phyloP scores from a whole-genome alignment of 2,888 invertebrate species.

The Orthosia cruda region DNA sequence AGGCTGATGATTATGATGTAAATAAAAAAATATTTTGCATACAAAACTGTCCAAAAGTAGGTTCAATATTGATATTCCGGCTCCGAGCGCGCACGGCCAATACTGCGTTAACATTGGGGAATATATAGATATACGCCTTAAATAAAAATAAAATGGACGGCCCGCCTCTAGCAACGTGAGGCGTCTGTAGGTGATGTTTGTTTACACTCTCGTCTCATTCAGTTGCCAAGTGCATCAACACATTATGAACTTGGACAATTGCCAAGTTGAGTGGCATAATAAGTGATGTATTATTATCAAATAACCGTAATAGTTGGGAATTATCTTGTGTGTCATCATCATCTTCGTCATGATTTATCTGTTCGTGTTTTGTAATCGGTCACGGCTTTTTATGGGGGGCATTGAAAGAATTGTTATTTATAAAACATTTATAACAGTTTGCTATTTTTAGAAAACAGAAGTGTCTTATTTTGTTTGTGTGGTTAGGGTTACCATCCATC shows the following conservation, averaged over 20 bases:
- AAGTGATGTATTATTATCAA: conserved; percentile 23
- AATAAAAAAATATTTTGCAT: too few species aligned
- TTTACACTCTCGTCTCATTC: conserved; percentile 53
- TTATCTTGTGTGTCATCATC: conserved; percentile 8
- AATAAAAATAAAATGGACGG: too few species aligned
- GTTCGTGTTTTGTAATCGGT: neutral
- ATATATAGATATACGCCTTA: too few species aligned
- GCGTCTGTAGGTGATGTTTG: conserved; percentile 23
- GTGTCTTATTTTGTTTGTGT: too few species aligned
- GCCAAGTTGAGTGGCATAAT: conserved; percentile 38
- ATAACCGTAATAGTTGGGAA: conserved; percentile 29
- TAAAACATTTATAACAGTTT: neutral
- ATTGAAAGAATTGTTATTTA: neutral
- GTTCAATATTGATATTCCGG: too few species aligned
- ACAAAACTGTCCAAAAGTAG: too few species aligned
- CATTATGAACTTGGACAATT: conserved; percentile 44
- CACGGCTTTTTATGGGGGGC: too few species aligned
- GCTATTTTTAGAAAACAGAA: neutral
- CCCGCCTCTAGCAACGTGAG: too few species aligned
- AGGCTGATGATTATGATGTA: too few species aligned
- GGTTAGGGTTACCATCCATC: too few species aligned
- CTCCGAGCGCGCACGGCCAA: too few species aligned
- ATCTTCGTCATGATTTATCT: conserved; percentile 6
- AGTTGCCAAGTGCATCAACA: conserved; percentile 55
- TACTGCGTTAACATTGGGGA: too few species aligned